Evolutionary conservation across 2,888 invertebrate species (phyloP).

Genomic region (Diloba caeruleocephala): DNA sequence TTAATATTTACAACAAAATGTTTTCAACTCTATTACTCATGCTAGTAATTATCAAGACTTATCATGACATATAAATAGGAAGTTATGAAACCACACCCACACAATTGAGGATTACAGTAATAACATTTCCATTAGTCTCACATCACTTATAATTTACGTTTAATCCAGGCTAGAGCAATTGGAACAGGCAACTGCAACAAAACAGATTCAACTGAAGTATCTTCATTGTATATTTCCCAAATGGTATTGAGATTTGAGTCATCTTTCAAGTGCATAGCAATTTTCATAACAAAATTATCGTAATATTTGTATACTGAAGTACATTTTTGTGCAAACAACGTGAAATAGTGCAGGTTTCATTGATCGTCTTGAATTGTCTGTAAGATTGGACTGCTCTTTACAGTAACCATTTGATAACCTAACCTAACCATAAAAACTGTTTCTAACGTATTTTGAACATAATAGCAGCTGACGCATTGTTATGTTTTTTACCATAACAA

Average conservation of each 20-base stretch:
- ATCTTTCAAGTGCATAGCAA: slow-evolving; percentile 28
- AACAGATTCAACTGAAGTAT: slow-evolving; percentile 29
- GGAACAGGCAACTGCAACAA: slow-evolving; percentile 45
- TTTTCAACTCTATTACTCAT: too few species aligned
- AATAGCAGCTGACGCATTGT: neutral
- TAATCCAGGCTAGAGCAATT: slow-evolving; percentile 35
- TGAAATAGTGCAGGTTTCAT: slow-evolving; percentile 11
- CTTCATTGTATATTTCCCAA: slow-evolving; percentile 16
- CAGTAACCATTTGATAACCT: slow-evolving; percentile 21
- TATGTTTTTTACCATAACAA: neutral
- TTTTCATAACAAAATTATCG: slow-evolving; percentile 15
- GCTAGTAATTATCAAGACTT: too few species aligned
- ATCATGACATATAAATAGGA: slow-evolving; percentile 5
- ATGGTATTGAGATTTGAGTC: slow-evolving; percentile 17
- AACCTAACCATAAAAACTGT: slow-evolving; percentile 1
- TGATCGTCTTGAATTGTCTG: neutral
- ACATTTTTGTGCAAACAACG: slow-evolving; percentile 7
- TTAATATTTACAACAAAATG: too few species aligned
- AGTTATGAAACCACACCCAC: slow-evolving; percentile 31
- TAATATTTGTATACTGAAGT: slow-evolving; percentile 10
- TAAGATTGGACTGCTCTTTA: too few species aligned
- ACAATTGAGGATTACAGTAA: slow-evolving; percentile 19
- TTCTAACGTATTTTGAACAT: neutral
- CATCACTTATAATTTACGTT: slow-evolving; percentile 39
- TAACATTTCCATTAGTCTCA: slow-evolving; percentile 30